Percentiles rank a stretch among this genome's conserved stretches.
phyloP scores from a whole-genome alignment of 2,113 vertebrate genomes.

The Gobiocypris rarus region DNA sequence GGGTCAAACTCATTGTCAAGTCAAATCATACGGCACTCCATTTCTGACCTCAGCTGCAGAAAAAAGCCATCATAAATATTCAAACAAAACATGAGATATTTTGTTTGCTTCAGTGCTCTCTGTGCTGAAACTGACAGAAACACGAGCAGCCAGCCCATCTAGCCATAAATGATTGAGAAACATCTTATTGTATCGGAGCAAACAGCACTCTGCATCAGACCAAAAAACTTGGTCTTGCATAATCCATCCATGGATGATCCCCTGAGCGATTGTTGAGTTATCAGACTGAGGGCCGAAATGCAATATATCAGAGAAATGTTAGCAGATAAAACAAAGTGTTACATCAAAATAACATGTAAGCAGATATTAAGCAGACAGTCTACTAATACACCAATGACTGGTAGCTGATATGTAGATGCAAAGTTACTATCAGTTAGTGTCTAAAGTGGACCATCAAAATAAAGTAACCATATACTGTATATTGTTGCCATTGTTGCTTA shows the following conservation, averaged over 20 bases:
- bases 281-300: not conserved
- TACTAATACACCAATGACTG: too few species aligned
- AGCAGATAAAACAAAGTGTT: not conserved
- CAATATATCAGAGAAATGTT: constrained; percentile 10
- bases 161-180: constrained; percentile 65
- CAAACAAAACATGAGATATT: constrained; percentile 38
- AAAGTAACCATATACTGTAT: too few species aligned
- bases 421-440: too few species aligned
- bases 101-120: constrained; percentile 52
- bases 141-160: constrained; percentile 37
- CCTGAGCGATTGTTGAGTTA: not conserved
- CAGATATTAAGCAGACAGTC: too few species aligned
- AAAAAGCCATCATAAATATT: constrained; percentile 50
- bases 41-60: constrained; percentile 58
- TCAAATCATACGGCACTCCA: constrained; percentile 8
- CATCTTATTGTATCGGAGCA: constrained; percentile 36
- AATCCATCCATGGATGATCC: constrained; percentile 54
- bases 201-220: constrained; percentile 9
- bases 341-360: too few species aligned
- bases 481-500: too few species aligned
- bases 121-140: constrained; percentile 58
- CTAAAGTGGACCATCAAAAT: too few species aligned
- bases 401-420: too few species aligned
- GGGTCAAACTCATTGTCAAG: constrained; percentile 36
- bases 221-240: constrained; percentile 48